Base-by-base conservation (phyloP, 2,888 invertebrate species). In the Andrena hattorfiana region DNA sequence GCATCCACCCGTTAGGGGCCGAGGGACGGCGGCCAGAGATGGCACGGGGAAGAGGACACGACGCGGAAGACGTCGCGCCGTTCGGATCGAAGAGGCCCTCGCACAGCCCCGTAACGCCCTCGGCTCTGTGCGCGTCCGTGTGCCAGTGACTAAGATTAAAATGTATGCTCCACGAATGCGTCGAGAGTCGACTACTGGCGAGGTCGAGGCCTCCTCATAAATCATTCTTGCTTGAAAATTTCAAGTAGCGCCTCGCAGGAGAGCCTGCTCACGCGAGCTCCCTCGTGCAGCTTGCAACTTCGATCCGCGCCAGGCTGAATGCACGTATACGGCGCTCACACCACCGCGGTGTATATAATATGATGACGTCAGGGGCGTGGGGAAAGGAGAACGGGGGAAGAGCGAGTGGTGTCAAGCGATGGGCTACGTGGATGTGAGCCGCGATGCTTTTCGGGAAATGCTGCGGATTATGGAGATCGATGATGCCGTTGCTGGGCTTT, bases 171-270 rank as follows among this genome's bases (percentile, higher is more conserved):
- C 85, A 77, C 85, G 81, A 87, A 85, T 87, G 82, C 84, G 86
- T 81, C 30, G 84, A 85, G 87, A 86, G 86, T 81, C 80, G 87
- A 87, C 84, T 87, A 82, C 83, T 78, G 88, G 85, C 87, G 84
- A 85, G 89, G 89, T 91, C 90, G 88, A 88, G 87, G 87, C 85
- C 88, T 89, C 86, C 89, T 86, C 91, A 90, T 92, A 91, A 92
- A 92, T 92, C 91, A 91, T 91, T 88, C 87, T 87, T 82, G 88
- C 87, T 86, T 87, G 87, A 92, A 91, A 90, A 90, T 89, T 89
- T 89, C 88, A 89, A 89, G 90, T 89, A 90, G 87, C 82, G 85
- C 77, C 81, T 59, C 30, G 70, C 77, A 64, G 63, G 59, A 68
- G 81, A 80, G 78, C 32, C 70, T 60, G 73, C 72, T 69, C 74